A percentile compares a stretch with the other conserved stretches of the same genome.
These are phyloP conservation scores for Alethe castanea DNA, from an alignment of 2,113 vertebrate species.

Conservation along the genomic window DNA sequence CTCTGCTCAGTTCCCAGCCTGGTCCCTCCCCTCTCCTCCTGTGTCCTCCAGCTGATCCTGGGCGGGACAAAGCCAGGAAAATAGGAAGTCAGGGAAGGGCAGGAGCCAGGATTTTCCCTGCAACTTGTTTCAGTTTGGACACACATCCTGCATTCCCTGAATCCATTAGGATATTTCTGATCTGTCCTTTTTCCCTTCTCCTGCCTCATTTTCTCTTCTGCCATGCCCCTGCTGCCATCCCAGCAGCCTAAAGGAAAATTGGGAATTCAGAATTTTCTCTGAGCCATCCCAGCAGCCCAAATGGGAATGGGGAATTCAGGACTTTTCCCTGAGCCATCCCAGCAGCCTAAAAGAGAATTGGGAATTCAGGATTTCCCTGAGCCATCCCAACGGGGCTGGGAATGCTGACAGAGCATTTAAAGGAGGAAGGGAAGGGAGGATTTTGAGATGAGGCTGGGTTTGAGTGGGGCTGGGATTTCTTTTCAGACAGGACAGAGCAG, in stretches of 20 bases:
- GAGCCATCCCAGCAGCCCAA: neutral
- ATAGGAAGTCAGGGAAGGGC: rapidly evolving
- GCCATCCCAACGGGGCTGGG: neutral
- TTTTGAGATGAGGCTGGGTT: no score
- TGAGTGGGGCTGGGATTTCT: neutral
- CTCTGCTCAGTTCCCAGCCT: neutral
- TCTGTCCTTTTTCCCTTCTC: neutral
- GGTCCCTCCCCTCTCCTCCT: rapidly evolving
- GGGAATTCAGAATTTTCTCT: neutral
- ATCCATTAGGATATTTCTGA: neutral
- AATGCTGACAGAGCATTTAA: neutral
- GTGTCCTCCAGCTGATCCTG: neutral
- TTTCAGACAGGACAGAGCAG: neutral
- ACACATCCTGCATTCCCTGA: neutral
- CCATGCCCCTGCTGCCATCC: neutral
- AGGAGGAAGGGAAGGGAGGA: neutral
- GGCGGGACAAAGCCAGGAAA: neutral
- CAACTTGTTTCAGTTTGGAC: neutral
- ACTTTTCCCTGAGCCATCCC: neutral
- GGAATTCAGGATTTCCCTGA: neutral
- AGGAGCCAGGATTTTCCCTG: neutral
- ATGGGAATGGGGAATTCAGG: rapidly evolving
- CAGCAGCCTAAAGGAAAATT: neutral
- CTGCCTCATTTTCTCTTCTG: neutral
- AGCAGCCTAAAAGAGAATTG: rapidly evolving